These are phyloP conservation scores for Digitonthophagus gazella DNA, from an alignment of 2,888 invertebrate species.

Conservation along the genomic window DNA sequence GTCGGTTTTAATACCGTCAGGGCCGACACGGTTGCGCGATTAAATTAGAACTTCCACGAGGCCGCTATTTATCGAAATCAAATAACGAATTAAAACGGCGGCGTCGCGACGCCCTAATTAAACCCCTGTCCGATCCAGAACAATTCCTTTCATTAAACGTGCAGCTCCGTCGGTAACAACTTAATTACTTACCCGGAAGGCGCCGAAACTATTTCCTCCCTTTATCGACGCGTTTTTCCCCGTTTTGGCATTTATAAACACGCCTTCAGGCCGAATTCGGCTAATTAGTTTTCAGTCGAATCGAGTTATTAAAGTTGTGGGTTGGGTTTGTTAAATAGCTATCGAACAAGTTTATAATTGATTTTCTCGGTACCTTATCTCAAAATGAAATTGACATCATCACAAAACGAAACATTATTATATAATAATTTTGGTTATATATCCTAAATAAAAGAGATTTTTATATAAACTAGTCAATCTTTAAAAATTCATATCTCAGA, in stretches of 20 bases:
- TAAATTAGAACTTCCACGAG: neutral
- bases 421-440: too few relatives aligned
- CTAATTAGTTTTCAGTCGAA: neutral
- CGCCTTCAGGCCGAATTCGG: neutral
- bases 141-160: conserved; percentile 43
- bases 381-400: too few relatives aligned
- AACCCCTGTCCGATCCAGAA: conserved; percentile 43
- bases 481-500: too few relatives aligned
- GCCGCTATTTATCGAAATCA: neutral
- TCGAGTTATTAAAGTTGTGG: neutral
- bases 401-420: too few relatives aligned
- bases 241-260: neutral
- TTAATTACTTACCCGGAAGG: conserved; percentile 42
- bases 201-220: conserved; percentile 18
- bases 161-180: conserved; percentile 38
- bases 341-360: neutral
- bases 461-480: too few relatives aligned
- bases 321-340: neutral
- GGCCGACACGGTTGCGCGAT: neutral
- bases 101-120: conserved; percentile 38
- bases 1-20: neutral
- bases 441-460: too few relatives aligned
- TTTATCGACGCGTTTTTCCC: neutral
- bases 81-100: neutral
- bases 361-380: too few relatives aligned